Conservation (phyloP, 2,113 vertebrate genomes). For the Seriola quinqueradiata region DNA sequence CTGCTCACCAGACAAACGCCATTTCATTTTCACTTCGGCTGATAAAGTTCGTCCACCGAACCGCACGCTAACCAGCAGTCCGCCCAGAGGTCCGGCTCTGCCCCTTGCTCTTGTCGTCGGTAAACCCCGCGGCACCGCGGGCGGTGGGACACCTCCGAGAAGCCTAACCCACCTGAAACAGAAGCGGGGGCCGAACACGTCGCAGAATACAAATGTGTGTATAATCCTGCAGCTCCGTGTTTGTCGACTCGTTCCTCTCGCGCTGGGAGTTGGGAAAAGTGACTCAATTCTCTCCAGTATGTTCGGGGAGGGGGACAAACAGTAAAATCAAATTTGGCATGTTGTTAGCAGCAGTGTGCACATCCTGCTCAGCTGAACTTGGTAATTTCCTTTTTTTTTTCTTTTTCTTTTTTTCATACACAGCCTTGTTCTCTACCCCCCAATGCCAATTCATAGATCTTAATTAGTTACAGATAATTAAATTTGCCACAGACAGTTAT, state of each 20-base stretch:
- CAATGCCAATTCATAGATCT: neutral
- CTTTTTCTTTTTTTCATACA: neutral
- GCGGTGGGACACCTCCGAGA: slow-evolving; percentile 25
- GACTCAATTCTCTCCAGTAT: neutral
- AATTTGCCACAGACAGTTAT: slow-evolving; percentile 23
- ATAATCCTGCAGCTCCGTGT: slow-evolving; percentile 26
- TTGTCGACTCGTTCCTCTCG: slow-evolving; percentile 14
- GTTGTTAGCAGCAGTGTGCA: neutral
- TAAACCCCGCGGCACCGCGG: slow-evolving; percentile 21
- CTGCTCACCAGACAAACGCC: slow-evolving; percentile 42
- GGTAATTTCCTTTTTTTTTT: neutral
- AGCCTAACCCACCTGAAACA: slow-evolving; percentile 39
- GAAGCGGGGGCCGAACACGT: neutral
- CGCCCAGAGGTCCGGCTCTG: slow-evolving; percentile 29
- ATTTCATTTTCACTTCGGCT: slow-evolving; percentile 39
- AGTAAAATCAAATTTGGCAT: neutral
- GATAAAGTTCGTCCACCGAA: slow-evolving; percentile 42
- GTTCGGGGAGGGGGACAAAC: neutral
- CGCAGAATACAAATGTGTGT: slow-evolving; percentile 38
- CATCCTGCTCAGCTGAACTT: neutral
- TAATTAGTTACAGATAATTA: slow-evolving; percentile 40
- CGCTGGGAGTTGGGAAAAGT: neutral
- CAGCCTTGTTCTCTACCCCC: neutral
- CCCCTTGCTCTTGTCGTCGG: slow-evolving; percentile 18
- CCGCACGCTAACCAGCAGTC: slow-evolving; percentile 19